These are phyloP conservation scores for Galbula dea DNA, from an alignment of 2,113 vertebrate genomes.

Conservation along the genomic window DNA sequence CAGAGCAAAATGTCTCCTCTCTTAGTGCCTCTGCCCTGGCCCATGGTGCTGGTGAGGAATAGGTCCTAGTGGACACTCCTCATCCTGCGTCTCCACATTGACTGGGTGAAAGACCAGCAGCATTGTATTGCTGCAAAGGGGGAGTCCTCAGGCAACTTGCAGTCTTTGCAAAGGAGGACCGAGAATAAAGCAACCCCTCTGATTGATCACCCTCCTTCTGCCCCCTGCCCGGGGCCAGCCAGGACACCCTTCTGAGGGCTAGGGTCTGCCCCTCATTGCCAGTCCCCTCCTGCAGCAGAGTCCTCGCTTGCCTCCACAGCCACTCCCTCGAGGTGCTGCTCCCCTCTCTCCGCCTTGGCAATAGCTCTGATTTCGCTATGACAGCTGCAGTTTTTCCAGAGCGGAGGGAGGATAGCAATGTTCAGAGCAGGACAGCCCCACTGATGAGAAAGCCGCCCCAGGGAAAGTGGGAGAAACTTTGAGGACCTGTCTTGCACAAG, in stretches of 20 bases:
- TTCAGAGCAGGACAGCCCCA: background rate
- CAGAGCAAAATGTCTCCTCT: background rate
- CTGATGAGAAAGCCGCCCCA: background rate
- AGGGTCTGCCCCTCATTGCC: rapidly evolving
- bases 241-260: background rate
- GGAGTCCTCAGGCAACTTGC: background rate
- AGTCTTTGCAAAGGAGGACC: background rate
- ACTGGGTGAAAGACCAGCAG: background rate
- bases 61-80: background rate
- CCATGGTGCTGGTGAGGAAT: rapidly evolving
- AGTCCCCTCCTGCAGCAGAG: background rate
- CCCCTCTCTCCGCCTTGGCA: background rate
- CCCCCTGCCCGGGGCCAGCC: background rate
- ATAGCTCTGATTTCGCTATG: background rate
- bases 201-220: background rate
- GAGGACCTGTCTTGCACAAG: background rate
- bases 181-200: background rate
- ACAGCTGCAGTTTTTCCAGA: background rate
- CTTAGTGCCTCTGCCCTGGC: background rate
- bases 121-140: background rate
- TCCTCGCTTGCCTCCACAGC: rapidly evolving
- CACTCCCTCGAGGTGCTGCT: background rate
- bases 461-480: background rate
- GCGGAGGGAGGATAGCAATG: background rate
- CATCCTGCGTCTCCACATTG: rapidly evolving